phyloP scores from a whole-genome alignment of 2,797 vertebrate genomes.

The Ceryle rudis region DNA sequence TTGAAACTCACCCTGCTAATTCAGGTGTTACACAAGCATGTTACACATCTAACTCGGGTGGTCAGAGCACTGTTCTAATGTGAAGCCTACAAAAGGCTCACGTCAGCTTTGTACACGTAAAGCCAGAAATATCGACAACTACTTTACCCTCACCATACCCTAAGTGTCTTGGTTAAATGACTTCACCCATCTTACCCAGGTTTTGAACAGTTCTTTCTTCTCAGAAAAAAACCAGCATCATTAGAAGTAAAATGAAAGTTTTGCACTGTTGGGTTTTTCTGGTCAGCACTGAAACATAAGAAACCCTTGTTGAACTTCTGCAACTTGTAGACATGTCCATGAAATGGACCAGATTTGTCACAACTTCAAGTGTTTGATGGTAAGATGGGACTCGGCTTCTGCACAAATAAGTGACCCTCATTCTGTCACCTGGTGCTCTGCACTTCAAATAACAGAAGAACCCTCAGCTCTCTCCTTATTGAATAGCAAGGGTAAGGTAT shows the following conservation, averaged over 20 bases:
- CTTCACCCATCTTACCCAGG: background rate
- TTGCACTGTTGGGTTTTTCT: background rate
- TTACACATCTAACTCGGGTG: background rate
- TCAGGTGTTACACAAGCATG: background rate
- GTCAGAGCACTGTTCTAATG: background rate
- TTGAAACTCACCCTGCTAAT: background rate
- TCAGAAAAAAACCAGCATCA: background rate
- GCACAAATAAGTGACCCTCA: background rate
- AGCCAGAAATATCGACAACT: background rate
- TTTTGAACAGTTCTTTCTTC: background rate
- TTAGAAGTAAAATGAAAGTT: background rate
- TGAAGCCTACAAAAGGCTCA: background rate
- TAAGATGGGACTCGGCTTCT: background rate
- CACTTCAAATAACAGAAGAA: background rate
- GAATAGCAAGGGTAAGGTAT: background rate
- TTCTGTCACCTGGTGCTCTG: background rate
- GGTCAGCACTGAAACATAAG: background rate
- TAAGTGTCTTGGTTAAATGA: background rate
- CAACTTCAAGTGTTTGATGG: background rate
- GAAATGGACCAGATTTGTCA: background rate
- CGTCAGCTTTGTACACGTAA: background rate
- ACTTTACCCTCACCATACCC: background rate
- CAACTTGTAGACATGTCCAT: background rate
- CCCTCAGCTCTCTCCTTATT: background rate
- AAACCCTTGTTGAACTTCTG: background rate